These are phyloP conservation scores for Pungitius pungitius DNA, from an alignment of 2,113 vertebrate genomes.

Conservation along the genomic window DNA sequence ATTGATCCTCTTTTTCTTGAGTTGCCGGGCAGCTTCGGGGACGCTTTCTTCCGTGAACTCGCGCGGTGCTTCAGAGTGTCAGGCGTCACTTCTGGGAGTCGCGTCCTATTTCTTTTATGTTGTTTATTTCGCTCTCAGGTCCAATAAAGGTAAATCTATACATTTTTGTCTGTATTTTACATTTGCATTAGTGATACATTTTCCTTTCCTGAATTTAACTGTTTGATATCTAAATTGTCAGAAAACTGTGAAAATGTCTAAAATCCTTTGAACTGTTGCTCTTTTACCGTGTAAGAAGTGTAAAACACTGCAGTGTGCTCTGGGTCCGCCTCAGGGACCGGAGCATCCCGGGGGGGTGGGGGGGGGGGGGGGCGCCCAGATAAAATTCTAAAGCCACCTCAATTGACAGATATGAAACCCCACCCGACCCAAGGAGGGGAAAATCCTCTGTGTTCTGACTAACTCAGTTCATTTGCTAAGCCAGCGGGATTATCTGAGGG, in stretches of 20 bases:
- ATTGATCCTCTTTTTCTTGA: conserved; percentile 20
- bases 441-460: background rate
- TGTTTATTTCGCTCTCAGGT: background rate
- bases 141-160: background rate
- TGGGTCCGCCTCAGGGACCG: background rate
- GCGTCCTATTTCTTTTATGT: background rate
- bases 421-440: background rate
- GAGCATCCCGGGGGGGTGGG: background rate
- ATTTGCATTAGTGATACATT: background rate
- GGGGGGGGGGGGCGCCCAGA: too few species aligned
- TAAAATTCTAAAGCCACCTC: background rate
- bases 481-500: background rate
- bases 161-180: background rate
- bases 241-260: background rate
- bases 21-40: conserved; percentile 7
- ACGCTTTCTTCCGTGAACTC: conserved; percentile 3
- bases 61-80: background rate
- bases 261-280: background rate
- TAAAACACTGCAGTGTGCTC: background rate
- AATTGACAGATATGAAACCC: background rate
- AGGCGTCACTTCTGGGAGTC: too few species aligned
- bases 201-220: too few species aligned
- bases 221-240: background rate
- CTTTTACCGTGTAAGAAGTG: background rate
- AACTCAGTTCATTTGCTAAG: background rate